These are phyloP conservation scores for Cyphomyrmex costatus DNA, from an alignment of 1,140 invertebrate species.

Conservation along the genomic window DNA sequence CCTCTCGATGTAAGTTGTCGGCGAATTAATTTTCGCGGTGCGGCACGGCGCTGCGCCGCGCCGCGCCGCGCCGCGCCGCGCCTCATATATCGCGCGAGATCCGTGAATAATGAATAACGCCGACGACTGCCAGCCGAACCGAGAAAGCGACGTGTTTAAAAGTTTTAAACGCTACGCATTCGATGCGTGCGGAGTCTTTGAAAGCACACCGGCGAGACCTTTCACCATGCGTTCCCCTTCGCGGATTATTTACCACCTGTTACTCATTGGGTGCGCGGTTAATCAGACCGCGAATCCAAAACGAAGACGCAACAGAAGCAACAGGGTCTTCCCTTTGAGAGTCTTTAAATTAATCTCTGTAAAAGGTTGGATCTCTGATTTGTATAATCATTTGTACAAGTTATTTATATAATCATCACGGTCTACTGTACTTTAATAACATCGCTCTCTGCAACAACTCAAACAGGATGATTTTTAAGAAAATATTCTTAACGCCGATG, in stretches of 20 bases:
- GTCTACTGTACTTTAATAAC: too few relatives aligned
- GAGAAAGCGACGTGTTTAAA: constrained; percentile 68
- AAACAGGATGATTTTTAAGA: too few relatives aligned
- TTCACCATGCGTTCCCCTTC: constrained; percentile 1
- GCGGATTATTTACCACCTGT: constrained; percentile 25
- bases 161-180: constrained; percentile 55
- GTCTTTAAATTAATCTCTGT: not conserved
- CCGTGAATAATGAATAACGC: constrained; percentile 72
- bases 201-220: constrained; percentile 49
- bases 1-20: constrained; percentile 57
- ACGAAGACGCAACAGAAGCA: not conserved
- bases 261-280: not conserved
- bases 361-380: not conserved
- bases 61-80: constrained; percentile 30
- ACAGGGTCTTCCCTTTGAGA: not conserved
- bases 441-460: too few relatives aligned
- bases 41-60: constrained; percentile 9
- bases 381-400: not conserved
- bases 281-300: not conserved
- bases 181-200: constrained; percentile 6
- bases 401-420: too few relatives aligned
- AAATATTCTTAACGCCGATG: too few relatives aligned
- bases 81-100: constrained; percentile 46
- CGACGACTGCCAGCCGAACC: constrained; percentile 59
- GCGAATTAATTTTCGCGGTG: constrained; percentile 70